Conservation (phyloP, 2,888 invertebrate genomes). For the Cephonodes hylas region DNA sequence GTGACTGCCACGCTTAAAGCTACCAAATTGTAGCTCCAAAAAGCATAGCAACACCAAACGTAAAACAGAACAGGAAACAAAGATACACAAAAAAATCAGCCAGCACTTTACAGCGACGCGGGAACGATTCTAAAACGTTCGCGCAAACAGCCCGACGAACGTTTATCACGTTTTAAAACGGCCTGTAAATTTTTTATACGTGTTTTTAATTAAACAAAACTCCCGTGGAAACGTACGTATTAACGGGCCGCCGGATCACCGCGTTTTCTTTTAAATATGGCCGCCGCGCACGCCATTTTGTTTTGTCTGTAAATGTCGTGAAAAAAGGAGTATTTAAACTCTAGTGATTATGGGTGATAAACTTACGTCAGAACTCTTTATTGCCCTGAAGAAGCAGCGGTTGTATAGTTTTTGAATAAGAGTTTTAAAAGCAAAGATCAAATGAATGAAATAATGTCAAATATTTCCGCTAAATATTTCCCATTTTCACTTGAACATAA, state of each 20-base stretch:
- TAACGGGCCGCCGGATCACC: constrained; percentile 10
- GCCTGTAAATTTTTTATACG: constrained; percentile 71
- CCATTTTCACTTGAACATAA: too few species aligned
- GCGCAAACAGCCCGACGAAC: background rate
- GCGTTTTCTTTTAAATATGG: constrained; percentile 10
- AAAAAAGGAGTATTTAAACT: background rate
- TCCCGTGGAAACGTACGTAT: constrained; percentile 14
- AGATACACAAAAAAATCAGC: background rate
- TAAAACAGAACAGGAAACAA: constrained; percentile 8
- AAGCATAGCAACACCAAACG: background rate
- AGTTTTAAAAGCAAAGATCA: too few species aligned
- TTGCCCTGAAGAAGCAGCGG: too few species aligned
- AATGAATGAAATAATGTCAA: too few species aligned
- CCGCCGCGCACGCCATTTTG: constrained; percentile 2
- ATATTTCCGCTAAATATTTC: too few species aligned
- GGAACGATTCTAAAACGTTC: constrained; percentile 5
- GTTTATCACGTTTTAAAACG: constrained; percentile 77
- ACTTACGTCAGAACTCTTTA: too few species aligned
- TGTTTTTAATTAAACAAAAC: constrained; percentile 77
- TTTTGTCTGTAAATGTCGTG: background rate
- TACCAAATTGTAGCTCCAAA: background rate
- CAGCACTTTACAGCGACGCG: background rate
- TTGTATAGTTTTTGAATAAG: too few species aligned
- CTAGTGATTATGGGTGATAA: background rate
- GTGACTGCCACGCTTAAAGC: background rate